These are phyloP conservation scores for Syngnathoides biaculeatus DNA, from an alignment of 2,113 vertebrate species.

Conservation along the genomic window DNA sequence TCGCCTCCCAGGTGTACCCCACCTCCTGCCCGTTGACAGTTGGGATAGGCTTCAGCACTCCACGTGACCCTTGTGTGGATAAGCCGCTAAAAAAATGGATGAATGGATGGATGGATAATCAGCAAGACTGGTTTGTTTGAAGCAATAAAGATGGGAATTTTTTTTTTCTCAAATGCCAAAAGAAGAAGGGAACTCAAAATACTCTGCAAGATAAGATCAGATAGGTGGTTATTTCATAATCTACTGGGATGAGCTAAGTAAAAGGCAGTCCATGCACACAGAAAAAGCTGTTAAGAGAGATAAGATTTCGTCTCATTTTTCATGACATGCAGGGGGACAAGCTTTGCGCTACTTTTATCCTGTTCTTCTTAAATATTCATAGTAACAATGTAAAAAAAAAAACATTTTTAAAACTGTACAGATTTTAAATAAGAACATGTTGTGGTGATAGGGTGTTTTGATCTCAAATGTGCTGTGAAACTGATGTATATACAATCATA, in stretches of 20 bases:
- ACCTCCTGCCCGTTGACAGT: too few species aligned
- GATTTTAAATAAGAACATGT: constrained; percentile 72
- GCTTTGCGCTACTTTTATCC: constrained; percentile 16
- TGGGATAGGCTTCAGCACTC: too few species aligned
- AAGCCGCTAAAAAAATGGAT: too few species aligned
- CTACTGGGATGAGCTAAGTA: background rate
- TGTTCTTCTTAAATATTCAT: too few species aligned
- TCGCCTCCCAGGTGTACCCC: too few species aligned
- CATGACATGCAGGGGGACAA: constrained; percentile 13
- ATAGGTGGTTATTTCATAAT: background rate
- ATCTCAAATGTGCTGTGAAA: constrained; percentile 73
- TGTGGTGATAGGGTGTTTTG: constrained; percentile 67
- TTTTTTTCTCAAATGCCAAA: too few species aligned
- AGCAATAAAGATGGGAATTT: too few species aligned
- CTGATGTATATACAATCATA: constrained; percentile 80
- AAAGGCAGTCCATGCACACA: background rate
- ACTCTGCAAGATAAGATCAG: constrained; percentile 1
- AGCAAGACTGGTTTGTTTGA: too few species aligned
- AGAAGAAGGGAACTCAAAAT: constrained; percentile 1
- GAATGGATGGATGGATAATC: too few species aligned
- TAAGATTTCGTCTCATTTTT: constrained; percentile 13
- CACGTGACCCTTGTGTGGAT: too few species aligned
- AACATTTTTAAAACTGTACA: constrained; percentile 77
- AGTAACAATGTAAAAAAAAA: constrained; percentile 34
- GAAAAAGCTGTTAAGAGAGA: constrained; percentile 7